Evolutionary conservation across 2,113 vertebrate species (phyloP).

Genomic region (Delphinus delphis): DNA sequence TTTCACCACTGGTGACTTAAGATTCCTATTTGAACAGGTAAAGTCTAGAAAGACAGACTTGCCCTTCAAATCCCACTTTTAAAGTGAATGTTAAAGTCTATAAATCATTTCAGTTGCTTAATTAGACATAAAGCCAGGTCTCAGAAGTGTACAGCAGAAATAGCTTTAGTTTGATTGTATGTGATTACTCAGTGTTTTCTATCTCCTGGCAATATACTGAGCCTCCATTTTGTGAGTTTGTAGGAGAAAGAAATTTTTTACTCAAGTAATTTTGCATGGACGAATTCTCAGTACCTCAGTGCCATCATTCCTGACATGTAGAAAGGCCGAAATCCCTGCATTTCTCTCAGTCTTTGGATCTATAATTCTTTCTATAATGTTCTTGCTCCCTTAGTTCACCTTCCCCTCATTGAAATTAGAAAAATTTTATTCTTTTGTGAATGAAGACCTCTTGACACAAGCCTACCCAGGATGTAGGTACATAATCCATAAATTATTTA

Average conservation of each 20-base stretch:
- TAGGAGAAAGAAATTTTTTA: slow-evolving; percentile 54
- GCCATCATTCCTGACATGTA: background rate
- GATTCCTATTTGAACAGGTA: slow-evolving; percentile 14
- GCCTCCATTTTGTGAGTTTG: slow-evolving; percentile 46
- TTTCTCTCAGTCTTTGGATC: background rate
- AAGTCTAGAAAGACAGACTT: slow-evolving; percentile 38
- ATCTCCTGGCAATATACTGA: slow-evolving; percentile 56
- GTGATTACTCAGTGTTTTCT: slow-evolving; percentile 48
- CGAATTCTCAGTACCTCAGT: slow-evolving; percentile 44
- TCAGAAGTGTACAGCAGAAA: background rate
- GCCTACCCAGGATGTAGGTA: background rate
- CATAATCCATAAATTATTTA: slow-evolving; percentile 26
- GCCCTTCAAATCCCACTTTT: slow-evolving; percentile 18
- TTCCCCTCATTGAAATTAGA: slow-evolving; percentile 35
- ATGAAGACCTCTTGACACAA: slow-evolving; percentile 20
- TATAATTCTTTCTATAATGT: background rate
- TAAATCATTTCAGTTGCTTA: slow-evolving; percentile 59
- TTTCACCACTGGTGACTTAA: background rate
- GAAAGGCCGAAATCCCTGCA: background rate
- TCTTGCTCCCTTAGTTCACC: background rate
- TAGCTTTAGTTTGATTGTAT: slow-evolving; percentile 22
- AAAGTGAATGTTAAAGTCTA: slow-evolving; percentile 26
- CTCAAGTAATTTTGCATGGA: slow-evolving; percentile 43
- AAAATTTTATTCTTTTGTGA: slow-evolving; percentile 46
- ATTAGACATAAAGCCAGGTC: slow-evolving; percentile 15